phyloP scores from a whole-genome alignment of 2,113 vertebrate species.

The Amazona vittata region DNA sequence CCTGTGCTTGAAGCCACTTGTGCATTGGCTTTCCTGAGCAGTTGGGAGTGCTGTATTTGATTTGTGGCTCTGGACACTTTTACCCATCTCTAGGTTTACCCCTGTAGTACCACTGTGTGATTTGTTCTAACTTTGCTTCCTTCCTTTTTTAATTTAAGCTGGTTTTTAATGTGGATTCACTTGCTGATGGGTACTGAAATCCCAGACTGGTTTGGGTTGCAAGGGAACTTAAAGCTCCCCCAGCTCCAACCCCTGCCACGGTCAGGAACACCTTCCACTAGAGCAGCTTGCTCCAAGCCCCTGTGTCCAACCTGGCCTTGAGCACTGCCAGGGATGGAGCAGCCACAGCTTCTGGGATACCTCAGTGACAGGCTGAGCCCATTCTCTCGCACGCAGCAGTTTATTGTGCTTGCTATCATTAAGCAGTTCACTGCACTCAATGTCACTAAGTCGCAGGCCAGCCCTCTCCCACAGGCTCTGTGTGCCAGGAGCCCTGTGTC shows the following conservation, averaged over 20 bases:
- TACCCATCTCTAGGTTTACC: not conserved
- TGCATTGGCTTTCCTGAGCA: not conserved
- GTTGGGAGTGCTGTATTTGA: not conserved
- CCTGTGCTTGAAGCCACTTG: not conserved
- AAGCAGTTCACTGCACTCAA: not conserved
- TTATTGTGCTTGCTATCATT: not conserved
- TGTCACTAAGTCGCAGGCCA: not conserved
- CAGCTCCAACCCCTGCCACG: not conserved
- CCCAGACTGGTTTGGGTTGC: not conserved
- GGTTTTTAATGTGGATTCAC: not conserved
- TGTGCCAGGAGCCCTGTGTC: rapidly evolving
- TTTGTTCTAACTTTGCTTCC: not conserved
- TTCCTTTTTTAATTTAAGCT: not conserved
- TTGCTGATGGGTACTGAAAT: not conserved
- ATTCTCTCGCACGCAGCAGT: rapidly evolving
- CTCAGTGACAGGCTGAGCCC: not conserved
- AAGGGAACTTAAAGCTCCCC: not conserved
- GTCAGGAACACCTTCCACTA: not conserved
- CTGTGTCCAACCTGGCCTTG: not conserved
- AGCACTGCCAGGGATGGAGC: not conserved
- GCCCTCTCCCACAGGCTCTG: not conserved
- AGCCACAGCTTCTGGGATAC: not conserved
- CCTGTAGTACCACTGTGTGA: not conserved
- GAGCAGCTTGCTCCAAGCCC: not conserved
- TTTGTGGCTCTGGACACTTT: not conserved